Percentiles rank a stretch among this genome's conserved stretches.
These are phyloP conservation scores for Cheilosia scutellata DNA, from an alignment of 2,888 invertebrate species.

Conservation along the genomic window DNA sequence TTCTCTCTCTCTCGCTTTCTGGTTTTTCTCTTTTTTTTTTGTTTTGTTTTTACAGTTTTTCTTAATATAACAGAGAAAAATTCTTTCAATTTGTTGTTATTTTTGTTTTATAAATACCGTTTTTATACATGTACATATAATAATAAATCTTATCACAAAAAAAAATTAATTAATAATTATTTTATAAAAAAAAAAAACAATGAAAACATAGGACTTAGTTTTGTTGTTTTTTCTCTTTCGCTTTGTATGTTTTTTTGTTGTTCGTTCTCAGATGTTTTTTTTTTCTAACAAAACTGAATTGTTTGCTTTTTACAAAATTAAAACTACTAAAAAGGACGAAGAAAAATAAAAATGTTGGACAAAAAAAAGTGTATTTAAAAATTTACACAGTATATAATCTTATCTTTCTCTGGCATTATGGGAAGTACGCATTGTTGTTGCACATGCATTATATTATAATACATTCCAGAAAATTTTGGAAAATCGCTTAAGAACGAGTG, in stretches of 20 bases:
- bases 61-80: constrained; percentile 75
- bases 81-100: constrained; percentile 58
- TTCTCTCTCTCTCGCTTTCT: constrained; percentile 49
- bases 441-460: constrained; percentile 53
- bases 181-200: constrained; percentile 66
- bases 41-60: constrained; percentile 63
- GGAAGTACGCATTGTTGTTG: constrained; percentile 65
- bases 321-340: constrained; percentile 62
- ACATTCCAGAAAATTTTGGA: constrained; percentile 29
- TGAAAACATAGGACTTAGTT: constrained; percentile 69
- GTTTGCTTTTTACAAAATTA: constrained; percentile 73
- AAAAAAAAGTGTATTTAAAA: constrained; percentile 65
- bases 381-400: constrained; percentile 62
- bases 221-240: constrained; percentile 46
- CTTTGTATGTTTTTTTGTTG: constrained; percentile 68
- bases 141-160: constrained; percentile 76
- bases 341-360: constrained; percentile 58
- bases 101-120: constrained; percentile 72
- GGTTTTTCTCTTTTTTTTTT: constrained; percentile 34
- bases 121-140: constrained; percentile 72
- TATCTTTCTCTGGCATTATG: constrained; percentile 63
- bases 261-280: constrained; percentile 51
- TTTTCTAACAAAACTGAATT: constrained; percentile 63
- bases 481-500: constrained; percentile 4
- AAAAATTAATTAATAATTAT: constrained; percentile 71